Conservation (phyloP, 2,888 invertebrate species). For the Pantelozetes paolii region DNA sequence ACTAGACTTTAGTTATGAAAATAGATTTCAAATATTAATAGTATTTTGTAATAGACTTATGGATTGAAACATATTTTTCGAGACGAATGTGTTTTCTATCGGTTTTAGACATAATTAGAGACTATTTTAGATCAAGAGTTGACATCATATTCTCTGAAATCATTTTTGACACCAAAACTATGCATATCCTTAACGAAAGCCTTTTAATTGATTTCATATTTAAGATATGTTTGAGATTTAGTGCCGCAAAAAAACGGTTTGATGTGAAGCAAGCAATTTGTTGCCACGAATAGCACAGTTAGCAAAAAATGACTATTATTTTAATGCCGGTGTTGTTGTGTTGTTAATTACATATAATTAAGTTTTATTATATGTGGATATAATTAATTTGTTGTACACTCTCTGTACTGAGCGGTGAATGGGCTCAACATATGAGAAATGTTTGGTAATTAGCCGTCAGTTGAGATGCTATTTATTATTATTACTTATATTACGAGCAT, state of each 20-base stretch:
- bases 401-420: neutral
- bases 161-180: neutral
- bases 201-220: neutral
- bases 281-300: constrained; percentile 12
- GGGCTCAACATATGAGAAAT: neutral
- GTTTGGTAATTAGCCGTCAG: neutral
- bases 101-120: too few relatives aligned
- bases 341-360: constrained; percentile 17
- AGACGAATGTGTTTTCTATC: too few relatives aligned
- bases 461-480: neutral
- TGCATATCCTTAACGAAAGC: constrained; percentile 22
- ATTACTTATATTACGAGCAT: neutral
- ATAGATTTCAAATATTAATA: too few relatives aligned
- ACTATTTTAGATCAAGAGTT: too few relatives aligned
- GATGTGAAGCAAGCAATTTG: neutral
- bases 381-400: constrained; percentile 2
- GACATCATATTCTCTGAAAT: neutral
- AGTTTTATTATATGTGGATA: constrained; percentile 3
- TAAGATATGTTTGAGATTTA: neutral
- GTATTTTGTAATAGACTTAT: too few relatives aligned
- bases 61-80: too few relatives aligned
- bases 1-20: too few relatives aligned
- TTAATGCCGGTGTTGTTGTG: constrained; percentile 5
- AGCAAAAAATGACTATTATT: neutral
- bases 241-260: neutral